phyloP scores from a whole-genome alignment of 2,113 vertebrate species.

The Cryptoleucopteryx plumbea region DNA sequence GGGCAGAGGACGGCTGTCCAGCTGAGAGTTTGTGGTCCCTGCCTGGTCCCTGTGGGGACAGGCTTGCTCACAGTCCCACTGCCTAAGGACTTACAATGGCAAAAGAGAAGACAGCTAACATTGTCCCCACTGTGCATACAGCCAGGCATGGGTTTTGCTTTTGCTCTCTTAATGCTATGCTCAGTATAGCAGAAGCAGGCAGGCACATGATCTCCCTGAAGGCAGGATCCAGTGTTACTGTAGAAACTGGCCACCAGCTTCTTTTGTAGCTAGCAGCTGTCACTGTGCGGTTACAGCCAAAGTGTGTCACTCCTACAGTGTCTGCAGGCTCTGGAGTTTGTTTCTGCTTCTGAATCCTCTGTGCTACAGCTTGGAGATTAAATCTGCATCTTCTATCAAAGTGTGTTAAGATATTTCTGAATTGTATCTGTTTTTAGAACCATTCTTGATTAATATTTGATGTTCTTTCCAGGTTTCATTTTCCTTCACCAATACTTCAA shows the following conservation, averaged over 20 bases:
- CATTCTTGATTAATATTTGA: not conserved
- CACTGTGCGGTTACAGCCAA: slow-evolving; percentile 22
- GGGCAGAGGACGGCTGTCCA: not conserved
- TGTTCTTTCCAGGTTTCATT: slow-evolving; percentile 63
- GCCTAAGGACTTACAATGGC: accelerated
- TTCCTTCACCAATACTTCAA: slow-evolving; percentile 51
- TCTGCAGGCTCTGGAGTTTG: slow-evolving; percentile 12
- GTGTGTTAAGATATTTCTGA: not conserved
- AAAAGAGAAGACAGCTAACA: not conserved
- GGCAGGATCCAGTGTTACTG: slow-evolving; percentile 50
- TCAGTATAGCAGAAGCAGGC: not conserved
- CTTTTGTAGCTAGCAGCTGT: slow-evolving; percentile 53
- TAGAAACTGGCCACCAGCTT: slow-evolving; percentile 59
- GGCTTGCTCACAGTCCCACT: not conserved
- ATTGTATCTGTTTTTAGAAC: not conserved
- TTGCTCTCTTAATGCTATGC: not conserved
- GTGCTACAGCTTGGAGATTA: not conserved
- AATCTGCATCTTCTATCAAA: not conserved
- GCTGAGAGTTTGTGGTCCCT: not conserved
- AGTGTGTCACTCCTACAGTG: not conserved
- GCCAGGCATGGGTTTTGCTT: not conserved
- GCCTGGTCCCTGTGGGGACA: not conserved
- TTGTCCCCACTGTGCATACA: not conserved
- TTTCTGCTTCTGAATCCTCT: not conserved
- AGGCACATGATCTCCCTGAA: slow-evolving; percentile 16